phyloP scores from a whole-genome alignment of 53 echinoderm and acorn worm genomes.

The Temnopleurus reevesii region DNA sequence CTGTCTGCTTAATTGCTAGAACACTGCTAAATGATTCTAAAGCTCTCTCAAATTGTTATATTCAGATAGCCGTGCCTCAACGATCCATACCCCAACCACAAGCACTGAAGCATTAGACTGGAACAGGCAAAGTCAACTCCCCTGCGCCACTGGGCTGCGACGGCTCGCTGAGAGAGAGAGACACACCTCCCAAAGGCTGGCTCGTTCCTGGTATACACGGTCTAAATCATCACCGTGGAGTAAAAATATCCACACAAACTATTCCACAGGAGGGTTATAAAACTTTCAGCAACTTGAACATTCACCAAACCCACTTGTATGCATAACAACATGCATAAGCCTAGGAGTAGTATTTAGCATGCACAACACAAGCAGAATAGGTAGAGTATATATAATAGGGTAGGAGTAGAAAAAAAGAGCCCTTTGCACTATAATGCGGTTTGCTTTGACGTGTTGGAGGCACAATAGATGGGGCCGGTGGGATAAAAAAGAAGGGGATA shows the following conservation, averaged over 20 bases:
- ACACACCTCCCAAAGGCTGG: not conserved
- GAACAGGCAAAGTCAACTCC: slow-evolving; percentile 32
- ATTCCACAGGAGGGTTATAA: not conserved
- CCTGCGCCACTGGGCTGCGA: not conserved
- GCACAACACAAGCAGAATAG: not conserved
- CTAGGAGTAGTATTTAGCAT: too few species aligned
- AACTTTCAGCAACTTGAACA: not conserved
- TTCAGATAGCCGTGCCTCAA: too few species aligned
- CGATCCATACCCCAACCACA: not conserved
- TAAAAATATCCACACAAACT: not conserved
- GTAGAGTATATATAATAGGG: not conserved
- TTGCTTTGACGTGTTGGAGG: slow-evolving; percentile 28
- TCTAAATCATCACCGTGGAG: too few species aligned
- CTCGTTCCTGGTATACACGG: slow-evolving; percentile 13
- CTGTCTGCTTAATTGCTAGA: too few species aligned
- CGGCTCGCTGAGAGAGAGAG: not conserved
- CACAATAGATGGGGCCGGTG: slow-evolving; percentile 51
- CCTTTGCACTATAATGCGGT: slow-evolving; percentile 28
- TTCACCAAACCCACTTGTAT: not conserved
- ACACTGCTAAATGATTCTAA: too few species aligned
- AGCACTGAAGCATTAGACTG: not conserved
- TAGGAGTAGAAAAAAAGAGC: not conserved
- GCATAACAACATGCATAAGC: not conserved
- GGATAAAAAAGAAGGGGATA: slow-evolving; percentile 48
- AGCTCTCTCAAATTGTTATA: too few species aligned